Percentiles rank a stretch among this genome's conserved stretches.
These are phyloP conservation scores for Orgyia antiqua DNA, from an alignment of 2,888 invertebrate genomes.

Conservation along the genomic window DNA sequence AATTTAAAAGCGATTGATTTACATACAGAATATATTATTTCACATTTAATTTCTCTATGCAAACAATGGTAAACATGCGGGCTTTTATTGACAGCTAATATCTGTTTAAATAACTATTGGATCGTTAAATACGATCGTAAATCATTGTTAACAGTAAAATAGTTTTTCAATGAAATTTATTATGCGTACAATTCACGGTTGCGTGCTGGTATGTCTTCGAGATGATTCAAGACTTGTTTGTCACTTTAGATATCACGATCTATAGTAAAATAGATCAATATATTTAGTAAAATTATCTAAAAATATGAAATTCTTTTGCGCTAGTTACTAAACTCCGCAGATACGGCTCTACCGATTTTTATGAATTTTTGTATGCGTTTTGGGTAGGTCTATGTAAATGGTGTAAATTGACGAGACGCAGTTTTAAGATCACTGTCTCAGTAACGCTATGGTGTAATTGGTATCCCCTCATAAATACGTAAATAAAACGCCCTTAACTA, in stretches of 20 bases:
- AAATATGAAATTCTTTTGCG: no score
- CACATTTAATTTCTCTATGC: conserved; percentile 22
- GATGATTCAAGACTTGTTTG: conserved; percentile 25
- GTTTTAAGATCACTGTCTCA: no score
- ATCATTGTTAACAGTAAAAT: conserved; percentile 53
- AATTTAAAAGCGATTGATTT: conserved; percentile 25
- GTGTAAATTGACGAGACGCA: no score
- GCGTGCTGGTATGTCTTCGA: conserved; percentile 28
- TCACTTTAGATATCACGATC: conserved; percentile 24
- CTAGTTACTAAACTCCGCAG: no score
- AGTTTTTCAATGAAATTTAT: conserved; percentile 57
- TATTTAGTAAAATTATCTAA: no score
- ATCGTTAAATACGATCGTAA: conserved; percentile 48
- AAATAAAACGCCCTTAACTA: no score
- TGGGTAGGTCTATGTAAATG: no score
- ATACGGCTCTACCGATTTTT: no score
- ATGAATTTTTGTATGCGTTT: no score
- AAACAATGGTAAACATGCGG: conserved; percentile 47
- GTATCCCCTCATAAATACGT: no score
- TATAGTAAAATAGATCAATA: no score
- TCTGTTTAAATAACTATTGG: conserved; percentile 53
- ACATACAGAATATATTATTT: conserved; percentile 21
- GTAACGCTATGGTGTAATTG: no score
- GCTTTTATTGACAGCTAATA: conserved; percentile 59
- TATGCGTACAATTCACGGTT: conserved; percentile 51